These are phyloP conservation scores for Beroe ovata DNA, from an alignment of 37 sponge, comb jelly and placozoan genomes.

Conservation along the genomic window DNA sequence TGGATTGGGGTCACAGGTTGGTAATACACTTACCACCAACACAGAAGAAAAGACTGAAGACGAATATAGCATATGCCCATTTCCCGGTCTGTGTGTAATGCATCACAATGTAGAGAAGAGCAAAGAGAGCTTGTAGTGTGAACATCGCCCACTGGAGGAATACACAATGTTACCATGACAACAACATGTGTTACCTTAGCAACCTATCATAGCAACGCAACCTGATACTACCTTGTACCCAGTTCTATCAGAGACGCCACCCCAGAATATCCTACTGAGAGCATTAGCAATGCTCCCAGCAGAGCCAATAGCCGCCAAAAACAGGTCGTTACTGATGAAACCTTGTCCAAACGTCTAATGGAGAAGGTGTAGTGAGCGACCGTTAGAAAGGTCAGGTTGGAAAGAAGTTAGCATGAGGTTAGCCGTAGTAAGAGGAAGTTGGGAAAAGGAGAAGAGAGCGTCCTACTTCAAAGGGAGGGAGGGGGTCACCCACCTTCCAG, in stretches of 20 bases:
- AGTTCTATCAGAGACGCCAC: neutral
- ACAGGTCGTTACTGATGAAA: conserved; percentile 35
- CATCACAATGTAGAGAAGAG: conserved; percentile 38
- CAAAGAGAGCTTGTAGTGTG: conserved; percentile 2
- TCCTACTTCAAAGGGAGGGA: too few relatives aligned
- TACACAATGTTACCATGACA: too few relatives aligned
- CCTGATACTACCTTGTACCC: conserved; percentile 7
- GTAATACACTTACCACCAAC: conserved; percentile 82
- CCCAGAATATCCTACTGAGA: conserved; percentile 54
- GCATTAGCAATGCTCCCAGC: conserved; percentile 46
- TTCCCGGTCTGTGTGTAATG: neutral
- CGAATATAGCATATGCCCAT: conserved; percentile 72
- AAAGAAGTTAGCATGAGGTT: too few relatives aligned
- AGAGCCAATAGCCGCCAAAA: conserved; percentile 46
- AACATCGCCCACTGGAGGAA: conserved; percentile 22
- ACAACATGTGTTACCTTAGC: too few relatives aligned
- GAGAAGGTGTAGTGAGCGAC: too few relatives aligned
- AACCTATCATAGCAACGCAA: too few relatives aligned
- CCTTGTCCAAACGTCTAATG: conserved; percentile 33
- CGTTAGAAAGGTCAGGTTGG: too few relatives aligned
- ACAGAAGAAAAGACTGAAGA: conserved; percentile 84
- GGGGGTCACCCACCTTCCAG: conserved; percentile 73
- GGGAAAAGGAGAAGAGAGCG: too few relatives aligned
- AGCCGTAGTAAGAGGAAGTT: too few relatives aligned
- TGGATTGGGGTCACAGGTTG: too few relatives aligned